Evolutionary conservation across 2,113 vertebrate genomes (phyloP), one percentile per base, ranked within the genome.

Genomic region (Clarias magur): DNA sequence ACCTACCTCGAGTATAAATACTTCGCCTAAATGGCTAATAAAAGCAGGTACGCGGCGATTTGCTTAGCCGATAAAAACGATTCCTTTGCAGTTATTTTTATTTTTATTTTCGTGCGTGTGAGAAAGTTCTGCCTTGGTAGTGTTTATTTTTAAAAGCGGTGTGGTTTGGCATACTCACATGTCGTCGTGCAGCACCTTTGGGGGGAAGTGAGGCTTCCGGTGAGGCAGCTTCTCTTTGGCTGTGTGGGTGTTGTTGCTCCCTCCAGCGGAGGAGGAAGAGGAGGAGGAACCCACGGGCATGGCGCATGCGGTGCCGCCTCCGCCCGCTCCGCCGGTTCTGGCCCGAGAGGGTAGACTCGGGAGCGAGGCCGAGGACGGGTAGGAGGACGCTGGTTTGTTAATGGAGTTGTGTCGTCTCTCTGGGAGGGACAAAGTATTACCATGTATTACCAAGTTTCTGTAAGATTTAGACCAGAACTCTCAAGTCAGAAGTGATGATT

Each of bases 401-500:
- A 95, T 94, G 80, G 97, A 97, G 94, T 96, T 94, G 91, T 99
- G 98, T 99, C 98, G 97, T 97, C 98, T 97, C 96, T 99, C 98
- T 96, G 91, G 8, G 83, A 42, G 80, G 0, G 19, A 83, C 27
- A 89, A 67, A 65, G 6, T 54, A n/a, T 25, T 48, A 80, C 21
- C 13, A 10, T 72, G 63, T 2, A 3, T 34, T 34, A 34, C 30
- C 11, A 57, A 27, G 21, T 38, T 38, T 73, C 48, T 12, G 5
- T 11, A 76, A 0, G 73, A 53, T n/a, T 54, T 6, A n/a, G 2
- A 54, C 48, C 23, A n/a, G 16, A 19, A 78, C 16, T 54, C 48
- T 16, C 2, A 12, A 21, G n/a, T 80, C 76, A 19, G 76, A 59
- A 48, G 16, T 73, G 70, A 3, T 17, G 6, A 79, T 27, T 0